phyloP scores from a whole-genome alignment of 2,113 vertebrate genomes.

The Oryzias woworae region DNA sequence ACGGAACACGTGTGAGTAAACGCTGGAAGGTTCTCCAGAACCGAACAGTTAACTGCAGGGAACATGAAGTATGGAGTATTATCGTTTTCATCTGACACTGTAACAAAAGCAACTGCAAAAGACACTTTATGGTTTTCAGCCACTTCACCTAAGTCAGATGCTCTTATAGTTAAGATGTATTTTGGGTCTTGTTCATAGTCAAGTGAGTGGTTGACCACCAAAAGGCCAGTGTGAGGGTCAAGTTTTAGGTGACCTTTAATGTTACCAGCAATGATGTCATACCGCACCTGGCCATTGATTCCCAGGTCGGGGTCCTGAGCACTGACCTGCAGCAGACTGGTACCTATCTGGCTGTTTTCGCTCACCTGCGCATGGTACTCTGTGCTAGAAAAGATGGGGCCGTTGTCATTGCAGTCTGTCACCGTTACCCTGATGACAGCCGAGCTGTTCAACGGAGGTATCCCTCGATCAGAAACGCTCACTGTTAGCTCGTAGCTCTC shows the following conservation, averaged over 20 bases:
- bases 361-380: slow-evolving; percentile 80
- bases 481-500: slow-evolving; percentile 79
- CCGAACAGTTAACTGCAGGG: slow-evolving; percentile 77
- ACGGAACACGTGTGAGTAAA: slow-evolving; percentile 82
- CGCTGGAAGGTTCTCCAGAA: slow-evolving; percentile 84
- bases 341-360: slow-evolving; percentile 80
- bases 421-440: slow-evolving; percentile 79
- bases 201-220: slow-evolving; percentile 77
- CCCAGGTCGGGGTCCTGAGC: slow-evolving; percentile 84
- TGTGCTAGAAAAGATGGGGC: slow-evolving; percentile 78
- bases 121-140: slow-evolving; percentile 70
- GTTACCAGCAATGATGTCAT: slow-evolving; percentile 85
- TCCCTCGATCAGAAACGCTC: slow-evolving; percentile 80
- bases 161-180: slow-evolving; percentile 84
- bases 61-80: slow-evolving; percentile 85
- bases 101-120: slow-evolving; percentile 79
- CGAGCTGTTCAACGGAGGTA: slow-evolving; percentile 81
- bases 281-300: slow-evolving; percentile 78
- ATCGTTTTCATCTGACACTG: slow-evolving; percentile 89
- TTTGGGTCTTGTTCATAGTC: slow-evolving; percentile 85
- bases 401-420: slow-evolving; percentile 88
- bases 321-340: slow-evolving; percentile 76
- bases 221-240: slow-evolving; percentile 78
- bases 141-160: slow-evolving; percentile 75
- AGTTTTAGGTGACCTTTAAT: slow-evolving; percentile 79